phyloP scores from a whole-genome alignment of 2,113 vertebrate genomes.

The Prunella fulvescens region DNA sequence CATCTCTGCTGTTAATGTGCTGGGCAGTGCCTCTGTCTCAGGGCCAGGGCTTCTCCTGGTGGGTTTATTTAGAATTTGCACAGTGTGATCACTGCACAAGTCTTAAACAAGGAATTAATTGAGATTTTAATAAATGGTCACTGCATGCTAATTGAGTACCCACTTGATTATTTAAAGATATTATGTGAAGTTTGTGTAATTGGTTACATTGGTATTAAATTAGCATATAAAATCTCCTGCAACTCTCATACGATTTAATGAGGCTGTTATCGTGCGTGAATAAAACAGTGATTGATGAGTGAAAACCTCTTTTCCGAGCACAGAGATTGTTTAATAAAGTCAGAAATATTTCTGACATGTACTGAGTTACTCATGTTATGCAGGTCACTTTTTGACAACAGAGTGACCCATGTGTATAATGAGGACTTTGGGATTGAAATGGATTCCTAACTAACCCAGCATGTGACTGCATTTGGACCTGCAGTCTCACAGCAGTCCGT shows the following conservation, averaged over 20 bases:
- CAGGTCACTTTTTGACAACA: conserved; percentile 45
- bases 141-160: conserved; percentile 58
- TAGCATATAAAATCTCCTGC: conserved; percentile 60
- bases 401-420: conserved; percentile 20
- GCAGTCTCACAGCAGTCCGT: background rate
- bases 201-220: conserved; percentile 54
- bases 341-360: conserved; percentile 52
- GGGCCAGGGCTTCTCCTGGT: conserved; percentile 10
- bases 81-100: conserved; percentile 32
- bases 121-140: conserved; percentile 60
- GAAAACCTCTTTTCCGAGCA: conserved; percentile 33
- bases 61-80: conserved; percentile 50
- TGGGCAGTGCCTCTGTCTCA: background rate
- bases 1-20: conserved; percentile 4
- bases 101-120: conserved; percentile 55
- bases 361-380: conserved; percentile 36
- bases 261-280: conserved; percentile 50
- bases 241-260: conserved; percentile 63
- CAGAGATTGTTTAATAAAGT: conserved; percentile 33
- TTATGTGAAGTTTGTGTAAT: conserved; percentile 66
- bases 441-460: conserved; percentile 22
- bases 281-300: conserved; percentile 55
- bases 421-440: conserved; percentile 17
- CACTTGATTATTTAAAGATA: conserved; percentile 65
- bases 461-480: conserved; percentile 21